Evolutionary conservation across 2,797 vertebrate genomes (phyloP).

Genomic region (Anniella stebbinsi): DNA sequence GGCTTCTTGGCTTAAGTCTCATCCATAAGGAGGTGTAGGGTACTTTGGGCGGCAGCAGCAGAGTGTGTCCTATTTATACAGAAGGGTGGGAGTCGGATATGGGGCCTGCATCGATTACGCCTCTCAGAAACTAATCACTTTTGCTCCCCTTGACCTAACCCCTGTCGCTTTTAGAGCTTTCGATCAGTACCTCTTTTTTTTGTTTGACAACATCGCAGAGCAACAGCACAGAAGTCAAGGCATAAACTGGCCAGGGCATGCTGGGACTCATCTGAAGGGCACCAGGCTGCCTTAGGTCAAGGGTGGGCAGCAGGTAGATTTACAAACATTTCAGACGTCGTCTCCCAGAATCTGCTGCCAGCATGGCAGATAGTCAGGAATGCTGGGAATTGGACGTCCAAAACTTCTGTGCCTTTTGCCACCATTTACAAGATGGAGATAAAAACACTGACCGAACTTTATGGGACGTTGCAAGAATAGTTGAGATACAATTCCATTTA

Average conservation of each 20-base stretch:
- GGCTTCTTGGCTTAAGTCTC: slow-evolving; percentile 56
- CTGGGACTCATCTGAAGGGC: too few relatives aligned
- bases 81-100: not conserved
- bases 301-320: too few relatives aligned
- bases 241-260: too few relatives aligned
- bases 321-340: too few relatives aligned
- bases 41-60: slow-evolving; percentile 26
- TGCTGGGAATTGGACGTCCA: too few relatives aligned
- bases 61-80: not conserved
- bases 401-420: not conserved
- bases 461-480: too few relatives aligned
- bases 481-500: too few relatives aligned
- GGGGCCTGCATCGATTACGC: not conserved
- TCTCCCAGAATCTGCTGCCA: too few relatives aligned
- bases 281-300: too few relatives aligned
- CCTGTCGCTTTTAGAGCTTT: slow-evolving; percentile 64
- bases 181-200: slow-evolving; percentile 41
- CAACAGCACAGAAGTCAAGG: too few relatives aligned
- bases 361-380: too few relatives aligned
- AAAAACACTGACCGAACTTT: too few relatives aligned
- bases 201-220: not conserved
- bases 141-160: slow-evolving; percentile 58
- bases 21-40: slow-evolving; percentile 11
- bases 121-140: slow-evolving; percentile 31
- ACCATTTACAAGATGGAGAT: not conserved